phyloP scores from a whole-genome alignment of 2,113 vertebrate species.

The Calonectris borealis region DNA sequence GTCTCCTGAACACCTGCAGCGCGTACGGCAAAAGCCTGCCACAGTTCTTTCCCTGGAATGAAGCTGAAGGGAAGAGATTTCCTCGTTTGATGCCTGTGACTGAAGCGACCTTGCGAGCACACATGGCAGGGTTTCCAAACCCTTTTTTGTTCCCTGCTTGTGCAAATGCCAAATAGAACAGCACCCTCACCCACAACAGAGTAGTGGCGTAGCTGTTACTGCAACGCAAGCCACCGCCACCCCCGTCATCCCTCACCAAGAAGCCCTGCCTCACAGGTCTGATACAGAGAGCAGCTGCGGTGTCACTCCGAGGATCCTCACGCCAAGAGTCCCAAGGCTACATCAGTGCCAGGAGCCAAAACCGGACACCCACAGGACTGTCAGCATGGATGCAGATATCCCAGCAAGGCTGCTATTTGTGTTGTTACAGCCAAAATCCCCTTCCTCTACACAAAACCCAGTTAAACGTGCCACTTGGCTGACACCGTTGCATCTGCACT shows the following conservation, averaged over 20 bases:
- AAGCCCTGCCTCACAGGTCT: background rate
- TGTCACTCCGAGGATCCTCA: background rate
- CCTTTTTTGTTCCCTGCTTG: background rate
- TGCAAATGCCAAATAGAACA: background rate
- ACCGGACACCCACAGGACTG: background rate
- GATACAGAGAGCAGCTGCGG: rapidly evolving
- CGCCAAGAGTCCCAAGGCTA: rapidly evolving
- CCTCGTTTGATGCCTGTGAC: background rate
- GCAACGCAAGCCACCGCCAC: background rate
- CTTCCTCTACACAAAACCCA: background rate
- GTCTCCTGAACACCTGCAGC: background rate
- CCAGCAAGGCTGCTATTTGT: background rate
- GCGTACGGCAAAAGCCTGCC: background rate
- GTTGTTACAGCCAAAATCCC: background rate
- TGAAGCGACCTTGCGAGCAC: background rate
- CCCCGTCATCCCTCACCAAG: background rate
- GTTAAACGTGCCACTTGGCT: background rate
- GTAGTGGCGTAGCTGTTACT: rapidly evolving
- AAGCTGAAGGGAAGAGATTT: background rate
- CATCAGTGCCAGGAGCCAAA: background rate
- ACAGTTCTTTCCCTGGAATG: background rate
- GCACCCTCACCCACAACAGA: rapidly evolving
- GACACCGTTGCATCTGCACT: rapidly evolving
- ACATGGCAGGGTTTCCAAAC: background rate
- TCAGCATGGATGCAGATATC: background rate